Evolutionary conservation across 2,888 invertebrate genomes (phyloP).

Genomic region (Cosmorhoe ocellata): DNA sequence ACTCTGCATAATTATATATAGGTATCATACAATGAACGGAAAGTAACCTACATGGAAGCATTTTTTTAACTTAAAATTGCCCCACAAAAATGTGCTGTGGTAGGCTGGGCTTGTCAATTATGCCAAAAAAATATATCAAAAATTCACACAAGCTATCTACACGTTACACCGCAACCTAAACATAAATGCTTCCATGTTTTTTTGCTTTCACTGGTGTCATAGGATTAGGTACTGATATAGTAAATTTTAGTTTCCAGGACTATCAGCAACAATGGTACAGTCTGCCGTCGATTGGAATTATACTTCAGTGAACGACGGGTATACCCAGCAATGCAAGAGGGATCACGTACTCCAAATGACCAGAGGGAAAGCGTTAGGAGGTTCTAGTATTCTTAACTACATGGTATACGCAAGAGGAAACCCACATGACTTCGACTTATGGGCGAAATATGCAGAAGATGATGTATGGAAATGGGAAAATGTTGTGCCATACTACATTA

Average conservation of each 20-base stretch:
- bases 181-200: too few relatives aligned
- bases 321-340: slow-evolving; percentile 24
- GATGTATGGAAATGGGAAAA: slow-evolving; percentile 46
- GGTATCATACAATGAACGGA: too few relatives aligned
- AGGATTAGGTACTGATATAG: too few relatives aligned
- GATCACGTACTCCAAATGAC: slow-evolving; percentile 32
- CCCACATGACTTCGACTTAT: slow-evolving; percentile 44
- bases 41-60: too few relatives aligned
- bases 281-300: slow-evolving; percentile 45
- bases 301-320: slow-evolving; percentile 35
- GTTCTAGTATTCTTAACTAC: slow-evolving; percentile 48
- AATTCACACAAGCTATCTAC: too few relatives aligned
- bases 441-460: slow-evolving; percentile 41
- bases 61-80: too few relatives aligned
- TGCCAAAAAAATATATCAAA: too few relatives aligned
- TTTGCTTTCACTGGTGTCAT: too few relatives aligned
- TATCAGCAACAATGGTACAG: slow-evolving; percentile 33
- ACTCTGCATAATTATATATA: too few relatives aligned
- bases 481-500: slow-evolving; percentile 30
- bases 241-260: slow-evolving; percentile 40
- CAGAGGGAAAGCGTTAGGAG: slow-evolving; percentile 51
- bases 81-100: too few relatives aligned
- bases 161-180: too few relatives aligned
- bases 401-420: slow-evolving; percentile 48
- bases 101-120: too few relatives aligned